Base-by-base conservation (phyloP, 2,888 invertebrate genomes). In the Plutella xylostella region DNA sequence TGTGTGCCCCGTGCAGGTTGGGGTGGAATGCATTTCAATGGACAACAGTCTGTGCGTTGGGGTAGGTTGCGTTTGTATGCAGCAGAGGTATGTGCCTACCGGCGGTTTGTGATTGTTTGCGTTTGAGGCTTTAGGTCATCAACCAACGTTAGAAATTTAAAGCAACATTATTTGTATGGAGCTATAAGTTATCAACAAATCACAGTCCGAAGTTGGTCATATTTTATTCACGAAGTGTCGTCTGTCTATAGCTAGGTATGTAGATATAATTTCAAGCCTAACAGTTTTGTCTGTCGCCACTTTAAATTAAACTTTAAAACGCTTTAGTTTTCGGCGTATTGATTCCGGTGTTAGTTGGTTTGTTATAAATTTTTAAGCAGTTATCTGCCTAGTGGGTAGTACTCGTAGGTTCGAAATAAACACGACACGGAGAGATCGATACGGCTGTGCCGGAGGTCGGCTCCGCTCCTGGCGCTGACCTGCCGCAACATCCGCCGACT, bases 361-460 rank as follows among this genome's bases (percentile, higher is more conserved):
- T 51, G 62, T 63, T 65, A 65, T 74, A 70, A 65, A 74, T 76
- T 67, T 72, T 75, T 65, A 68, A 74, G 68, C 55, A 63, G 59
- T 59, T 66, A 65, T 64, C 66, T 64, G 63, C 63, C 42, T 42
- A 19, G 41, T 41, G 20, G 19, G 33, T 19, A 33, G 42, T 19
- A 60, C 65, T 49, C 56, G 60, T 22, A 38, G 39, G 65, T 65
- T 64, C 54, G 56, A 74, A 79, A 77, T 77, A 76, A 72, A 71
- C 69, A 57, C 54, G 42, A 21, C 42, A 34, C 21, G n/a, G 19
- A 2, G 49, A 67, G 63, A 75, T 80, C 77, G 68, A 78, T 78
- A 68, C 58, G 55, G 55, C 42, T 19, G 55, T 51, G 53, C 54
- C 55, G 58, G 55, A 63, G 55, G 51, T 53, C 49, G 52, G 46